Evolutionary conservation across 2,797 vertebrate genomes (phyloP), one percentile per base, ranked within the genome.

Genomic region (Halcyon leucocephala): DNA sequence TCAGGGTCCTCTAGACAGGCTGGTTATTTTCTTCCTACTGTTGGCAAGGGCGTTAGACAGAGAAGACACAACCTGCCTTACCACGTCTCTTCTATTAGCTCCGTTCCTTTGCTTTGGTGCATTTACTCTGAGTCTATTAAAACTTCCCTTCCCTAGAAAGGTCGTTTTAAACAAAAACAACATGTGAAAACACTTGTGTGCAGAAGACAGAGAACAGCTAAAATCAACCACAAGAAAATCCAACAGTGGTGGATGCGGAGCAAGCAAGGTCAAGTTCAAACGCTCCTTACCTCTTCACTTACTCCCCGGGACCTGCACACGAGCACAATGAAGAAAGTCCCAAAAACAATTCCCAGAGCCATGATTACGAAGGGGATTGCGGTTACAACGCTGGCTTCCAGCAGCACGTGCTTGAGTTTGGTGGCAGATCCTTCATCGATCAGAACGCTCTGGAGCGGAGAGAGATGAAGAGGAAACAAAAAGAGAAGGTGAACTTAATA

Each of bases 301-400:
- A 98, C 92, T 44, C 93, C 91, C 55, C 97, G 98, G 70, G 98
- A 98, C 58, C 97, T 98, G 98, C 99, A 99, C 7, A 97, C 97
- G 3, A 99, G 72, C 71, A 98, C 93, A 88, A 98, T 98, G 93
- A 99, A 99, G 86, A 99, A 8, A 54, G 98, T 84, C 39, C 99
- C 99, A 55, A 99, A 96, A 57, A 98, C 29, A 95, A 99, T 97
- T 29, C 99, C 99, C 0, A 99, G 66, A 3, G 98, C 98, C 95
- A 99, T 98, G 89, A 99, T 92, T n/a, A 99, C 97, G 18, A 99
- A 99, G 2, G 99, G 99, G 52, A 99, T 96, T 93, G 98, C 99
- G 81, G 98, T 98, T 82, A 99, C 87, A 13, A 99, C 95, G 18
- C 97, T 97, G 69, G 98, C 97, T 72, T 98, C 65, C 4, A 97